Percentiles rank a stretch among this genome's conserved stretches.
Evolutionary conservation across 2,888 invertebrate genomes (phyloP).

Genomic region (Agrotis puta): DNA sequence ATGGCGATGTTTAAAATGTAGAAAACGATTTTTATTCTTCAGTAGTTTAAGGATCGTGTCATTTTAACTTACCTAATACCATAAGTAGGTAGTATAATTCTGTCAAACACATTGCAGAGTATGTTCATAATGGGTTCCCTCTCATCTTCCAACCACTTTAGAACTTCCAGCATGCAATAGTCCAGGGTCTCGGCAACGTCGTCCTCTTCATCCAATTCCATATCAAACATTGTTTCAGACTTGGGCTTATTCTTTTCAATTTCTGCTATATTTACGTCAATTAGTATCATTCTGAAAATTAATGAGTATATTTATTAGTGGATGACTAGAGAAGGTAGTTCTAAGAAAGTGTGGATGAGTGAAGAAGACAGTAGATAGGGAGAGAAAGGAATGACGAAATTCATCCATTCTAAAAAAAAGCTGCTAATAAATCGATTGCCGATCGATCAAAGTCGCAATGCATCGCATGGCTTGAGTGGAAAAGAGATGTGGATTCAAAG

Average conservation of each 20-base stretch:
- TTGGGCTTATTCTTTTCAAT: conserved; percentile 81
- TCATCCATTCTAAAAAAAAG: no score
- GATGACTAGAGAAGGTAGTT: no score
- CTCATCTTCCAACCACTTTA: conserved; percentile 92
- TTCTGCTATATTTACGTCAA: conserved; percentile 94
- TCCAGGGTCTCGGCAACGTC: conserved; percentile 92
- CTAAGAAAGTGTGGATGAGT: no score
- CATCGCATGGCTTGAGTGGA: no score
- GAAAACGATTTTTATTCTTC: no score
- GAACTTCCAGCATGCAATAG: conserved; percentile 94
- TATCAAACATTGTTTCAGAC: conserved; percentile 88
- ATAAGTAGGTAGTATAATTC: conserved; percentile 95
- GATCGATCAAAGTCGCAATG: no score
- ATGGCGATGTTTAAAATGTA: no score
- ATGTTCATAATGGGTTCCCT: conserved; percentile 92
- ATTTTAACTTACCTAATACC: conserved; percentile 90
- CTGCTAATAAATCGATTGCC: no score
- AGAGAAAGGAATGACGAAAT: no score
- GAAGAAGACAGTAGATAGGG: no score
- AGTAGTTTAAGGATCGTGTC: no score
- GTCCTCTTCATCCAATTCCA: conserved; percentile 89
- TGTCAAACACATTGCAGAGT: conserved; percentile 94
- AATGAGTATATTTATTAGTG: neutral
- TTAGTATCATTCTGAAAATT: conserved; percentile 92
- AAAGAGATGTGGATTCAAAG: no score